phyloP scores from a whole-genome alignment of 2,797 vertebrate species.

The Trichosurus vulpecula region DNA sequence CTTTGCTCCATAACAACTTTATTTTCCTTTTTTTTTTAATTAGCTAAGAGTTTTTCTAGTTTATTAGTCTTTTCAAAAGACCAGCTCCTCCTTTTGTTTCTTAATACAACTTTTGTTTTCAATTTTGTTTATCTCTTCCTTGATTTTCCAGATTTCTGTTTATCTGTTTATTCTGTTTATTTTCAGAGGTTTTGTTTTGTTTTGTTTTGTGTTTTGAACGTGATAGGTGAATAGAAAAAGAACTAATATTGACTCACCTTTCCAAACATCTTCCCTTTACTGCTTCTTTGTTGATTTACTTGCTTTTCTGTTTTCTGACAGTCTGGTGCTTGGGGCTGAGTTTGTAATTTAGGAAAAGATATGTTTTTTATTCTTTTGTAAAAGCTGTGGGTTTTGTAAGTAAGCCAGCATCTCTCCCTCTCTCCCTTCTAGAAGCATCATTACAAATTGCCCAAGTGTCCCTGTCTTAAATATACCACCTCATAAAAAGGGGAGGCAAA shows the following conservation, averaged over 20 bases:
- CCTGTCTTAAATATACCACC: constrained; percentile 41
- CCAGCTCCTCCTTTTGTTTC: not conserved
- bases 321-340: not conserved
- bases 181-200: not conserved
- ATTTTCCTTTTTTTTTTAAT: not conserved
- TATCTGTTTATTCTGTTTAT: not conserved
- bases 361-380: not conserved
- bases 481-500: constrained; percentile 38
- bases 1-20: not conserved
- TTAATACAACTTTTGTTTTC: not conserved
- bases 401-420: not conserved
- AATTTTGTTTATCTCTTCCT: not conserved
- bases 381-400: constrained; percentile 7
- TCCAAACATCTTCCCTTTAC: constrained; percentile 14
- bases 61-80: not conserved
- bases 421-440: not conserved
- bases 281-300: constrained; percentile 40
- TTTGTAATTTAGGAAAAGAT: constrained; percentile 15
- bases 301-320: constrained; percentile 50
- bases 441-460: not conserved
- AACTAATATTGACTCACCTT: constrained; percentile 20
- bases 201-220: not conserved
- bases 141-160: not conserved
- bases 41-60: not conserved
- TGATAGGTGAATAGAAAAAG: not conserved